Evolutionary conservation across 1,140 invertebrate genomes (phyloP).

Genomic region (Brachionus rubens): DNA sequence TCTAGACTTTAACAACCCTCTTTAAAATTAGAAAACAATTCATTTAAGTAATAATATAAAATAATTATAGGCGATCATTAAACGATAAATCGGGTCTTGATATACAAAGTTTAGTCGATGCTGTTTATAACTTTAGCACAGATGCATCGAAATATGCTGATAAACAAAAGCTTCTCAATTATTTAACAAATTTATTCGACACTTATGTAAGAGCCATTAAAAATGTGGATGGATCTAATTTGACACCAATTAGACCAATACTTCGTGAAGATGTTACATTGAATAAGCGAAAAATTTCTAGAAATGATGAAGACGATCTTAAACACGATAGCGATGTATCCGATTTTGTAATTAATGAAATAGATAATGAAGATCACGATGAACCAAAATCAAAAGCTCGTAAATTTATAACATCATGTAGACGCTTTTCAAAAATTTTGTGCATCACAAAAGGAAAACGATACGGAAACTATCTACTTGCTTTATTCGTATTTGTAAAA

Average conservation of each 20-base stretch:
- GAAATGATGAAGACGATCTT: neutral
- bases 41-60: neutral
- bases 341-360: slow-evolving; percentile 26
- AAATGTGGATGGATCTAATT: neutral
- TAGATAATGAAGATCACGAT: neutral
- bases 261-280: neutral
- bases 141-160: slow-evolving; percentile 17
- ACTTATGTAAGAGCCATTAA: slow-evolving; percentile 29
- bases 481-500: slow-evolving; percentile 62
- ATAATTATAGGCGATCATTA: slow-evolving; percentile 19
- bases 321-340: neutral
- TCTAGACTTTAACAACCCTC: too few species aligned
- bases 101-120: slow-evolving; percentile 32
- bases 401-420: neutral
- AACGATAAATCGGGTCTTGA: slow-evolving; percentile 44
- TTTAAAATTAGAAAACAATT: neutral
- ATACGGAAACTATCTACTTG: slow-evolving; percentile 61
- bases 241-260: neutral
- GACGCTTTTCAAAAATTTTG: slow-evolving; percentile 20
- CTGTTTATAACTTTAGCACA: slow-evolving; percentile 9
- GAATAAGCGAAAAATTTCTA: neutral
- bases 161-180: slow-evolving; percentile 17
- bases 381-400: neutral
- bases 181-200: slow-evolving; percentile 36
- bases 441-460: slow-evolving; percentile 55